A percentile compares a stretch with the other conserved stretches of the same genome.
Conservation (phyloP, 2,888 invertebrate species). For the Aproaerema taeniolella region DNA sequence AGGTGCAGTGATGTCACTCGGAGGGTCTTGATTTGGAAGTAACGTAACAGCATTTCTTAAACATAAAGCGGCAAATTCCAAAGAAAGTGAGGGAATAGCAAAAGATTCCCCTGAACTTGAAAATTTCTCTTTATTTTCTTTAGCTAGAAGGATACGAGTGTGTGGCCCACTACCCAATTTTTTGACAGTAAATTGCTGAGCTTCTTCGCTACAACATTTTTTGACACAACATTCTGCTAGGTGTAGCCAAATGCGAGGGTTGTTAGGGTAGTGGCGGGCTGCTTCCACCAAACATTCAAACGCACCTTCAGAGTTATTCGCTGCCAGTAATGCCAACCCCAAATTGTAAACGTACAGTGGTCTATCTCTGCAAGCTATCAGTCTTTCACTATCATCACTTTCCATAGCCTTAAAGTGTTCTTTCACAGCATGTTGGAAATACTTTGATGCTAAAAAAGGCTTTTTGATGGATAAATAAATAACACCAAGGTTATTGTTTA, state of each 20-base stretch:
- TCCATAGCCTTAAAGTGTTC: slow-evolving; percentile 79
- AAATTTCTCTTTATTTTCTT: slow-evolving; percentile 59
- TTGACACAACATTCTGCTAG: slow-evolving; percentile 95
- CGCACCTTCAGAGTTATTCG: slow-evolving; percentile 88
- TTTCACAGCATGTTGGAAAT: slow-evolving; percentile 87
- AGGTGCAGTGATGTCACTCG: slow-evolving; percentile 42
- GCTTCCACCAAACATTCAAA: slow-evolving; percentile 94
- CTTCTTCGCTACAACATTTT: slow-evolving; percentile 78
- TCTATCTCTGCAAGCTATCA: slow-evolving; percentile 62
- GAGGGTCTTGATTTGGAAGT: slow-evolving; percentile 77
- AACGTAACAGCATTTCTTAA: slow-evolving; percentile 89
- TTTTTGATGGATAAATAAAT: slow-evolving; percentile 89
- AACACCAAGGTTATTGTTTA: slow-evolving; percentile 90
- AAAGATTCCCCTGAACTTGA: slow-evolving; percentile 81
- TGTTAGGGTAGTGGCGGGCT: slow-evolving; percentile 89
- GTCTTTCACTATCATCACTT: slow-evolving; percentile 54
- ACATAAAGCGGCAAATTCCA: slow-evolving; percentile 94
- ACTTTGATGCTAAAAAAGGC: slow-evolving; percentile 87
- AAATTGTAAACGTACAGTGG: slow-evolving; percentile 88
- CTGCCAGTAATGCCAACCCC: slow-evolving; percentile 89
- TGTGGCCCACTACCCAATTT: slow-evolving; percentile 68
- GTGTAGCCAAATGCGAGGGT: slow-evolving; percentile 93
- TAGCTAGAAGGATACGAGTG: slow-evolving; percentile 53
- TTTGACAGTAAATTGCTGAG: slow-evolving; percentile 58
- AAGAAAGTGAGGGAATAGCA: slow-evolving; percentile 90